phyloP scores from a whole-genome alignment of 2,888 invertebrate genomes.

The Lithophane leautieri region DNA sequence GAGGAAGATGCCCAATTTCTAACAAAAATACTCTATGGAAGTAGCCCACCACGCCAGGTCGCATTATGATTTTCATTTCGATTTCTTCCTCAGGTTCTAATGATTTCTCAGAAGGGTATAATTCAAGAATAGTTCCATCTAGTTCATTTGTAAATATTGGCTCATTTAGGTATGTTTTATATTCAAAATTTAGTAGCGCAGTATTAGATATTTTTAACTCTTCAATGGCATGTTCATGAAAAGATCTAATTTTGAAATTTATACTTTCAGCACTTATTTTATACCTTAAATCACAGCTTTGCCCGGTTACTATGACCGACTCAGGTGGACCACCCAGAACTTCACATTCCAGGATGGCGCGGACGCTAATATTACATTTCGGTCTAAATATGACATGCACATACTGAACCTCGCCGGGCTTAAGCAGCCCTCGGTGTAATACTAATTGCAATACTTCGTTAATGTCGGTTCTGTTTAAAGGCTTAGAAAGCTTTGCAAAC shows the following conservation, averaged over 20 bases:
- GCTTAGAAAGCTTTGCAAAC: conserved; percentile 72
- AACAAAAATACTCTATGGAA: conserved; percentile 86
- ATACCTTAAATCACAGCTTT: conserved; percentile 88
- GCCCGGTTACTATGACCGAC: conserved; percentile 85
- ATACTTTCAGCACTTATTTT: conserved; percentile 82
- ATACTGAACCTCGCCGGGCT: conserved; percentile 87
- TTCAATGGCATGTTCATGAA: conserved; percentile 82
- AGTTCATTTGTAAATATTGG: conserved; percentile 78
- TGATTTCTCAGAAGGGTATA: conserved; percentile 83
- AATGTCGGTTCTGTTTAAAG: conserved; percentile 66
- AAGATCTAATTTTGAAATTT: conserved; percentile 86
- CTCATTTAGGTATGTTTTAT: conserved; percentile 81
- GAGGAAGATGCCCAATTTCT: conserved; percentile 90
- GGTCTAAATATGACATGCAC: conserved; percentile 88
- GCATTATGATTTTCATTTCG: conserved; percentile 85
- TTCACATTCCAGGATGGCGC: conserved; percentile 87
- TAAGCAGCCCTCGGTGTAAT: conserved; percentile 87
- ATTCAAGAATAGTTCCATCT: conserved; percentile 83
- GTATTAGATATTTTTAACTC: conserved; percentile 85
- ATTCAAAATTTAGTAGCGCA: conserved; percentile 86
- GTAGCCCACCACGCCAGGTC: conserved; percentile 89
- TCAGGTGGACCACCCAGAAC: conserved; percentile 91
- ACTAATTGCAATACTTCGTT: conserved; percentile 84
- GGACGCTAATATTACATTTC: conserved; percentile 81
- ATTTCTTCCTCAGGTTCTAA: conserved; percentile 83